Conservation (phyloP, 2,797 vertebrate genomes). For the Lates japonicus region DNA sequence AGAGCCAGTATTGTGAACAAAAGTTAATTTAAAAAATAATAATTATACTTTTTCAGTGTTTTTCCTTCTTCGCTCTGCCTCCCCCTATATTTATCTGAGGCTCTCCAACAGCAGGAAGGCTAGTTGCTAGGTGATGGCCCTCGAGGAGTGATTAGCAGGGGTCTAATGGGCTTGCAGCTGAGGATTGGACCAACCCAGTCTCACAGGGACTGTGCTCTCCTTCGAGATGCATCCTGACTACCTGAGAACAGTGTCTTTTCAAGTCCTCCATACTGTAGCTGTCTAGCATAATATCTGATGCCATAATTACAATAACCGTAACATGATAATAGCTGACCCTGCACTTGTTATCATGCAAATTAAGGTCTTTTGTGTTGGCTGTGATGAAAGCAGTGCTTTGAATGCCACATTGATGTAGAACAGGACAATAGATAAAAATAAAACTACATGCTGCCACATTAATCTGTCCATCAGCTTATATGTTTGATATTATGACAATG, state of each 20-base stretch:
- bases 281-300: neutral
- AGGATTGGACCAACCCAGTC: constrained; percentile 31
- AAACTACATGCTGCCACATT: neutral
- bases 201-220: constrained; percentile 46
- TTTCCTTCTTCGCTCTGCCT: constrained; percentile 11
- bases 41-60: constrained; percentile 31
- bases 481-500: neutral
- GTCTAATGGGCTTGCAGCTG: constrained; percentile 41
- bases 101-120: constrained; percentile 30
- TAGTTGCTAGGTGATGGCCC: constrained; percentile 81
- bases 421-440: neutral
- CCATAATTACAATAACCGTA: constrained; percentile 48
- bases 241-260: constrained; percentile 50
- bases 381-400: neutral
- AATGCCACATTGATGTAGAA: neutral
- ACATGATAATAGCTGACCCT: constrained; percentile 49
- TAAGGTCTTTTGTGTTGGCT: neutral
- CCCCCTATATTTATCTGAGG: constrained; percentile 29
- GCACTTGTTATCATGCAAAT: constrained; percentile 53
- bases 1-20: constrained; percentile 1
- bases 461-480: neutral
- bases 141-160: constrained; percentile 54
- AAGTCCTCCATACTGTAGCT: constrained; percentile 2
- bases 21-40: constrained; percentile 27
- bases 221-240: constrained; percentile 37